Conservation (phyloP, 1,140 invertebrate genomes). For the Mercenaria mercenaria region DNA sequence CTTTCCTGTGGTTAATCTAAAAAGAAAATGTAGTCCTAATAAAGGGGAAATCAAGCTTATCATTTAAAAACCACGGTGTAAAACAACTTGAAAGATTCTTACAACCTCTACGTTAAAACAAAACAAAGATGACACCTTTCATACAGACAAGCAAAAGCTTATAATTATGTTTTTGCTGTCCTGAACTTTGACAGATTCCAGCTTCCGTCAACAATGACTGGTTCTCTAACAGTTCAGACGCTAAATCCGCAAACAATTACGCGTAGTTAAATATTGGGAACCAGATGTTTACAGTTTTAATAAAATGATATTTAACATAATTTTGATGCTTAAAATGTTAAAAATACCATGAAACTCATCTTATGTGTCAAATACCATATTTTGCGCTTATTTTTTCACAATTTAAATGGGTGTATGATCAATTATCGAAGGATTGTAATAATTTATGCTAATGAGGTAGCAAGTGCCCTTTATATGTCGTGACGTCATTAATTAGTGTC, state of each 20-base stretch:
- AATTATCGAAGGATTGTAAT: conserved; percentile 68
- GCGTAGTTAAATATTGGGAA: neutral
- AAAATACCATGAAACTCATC: neutral
- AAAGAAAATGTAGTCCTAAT: too few relatives aligned
- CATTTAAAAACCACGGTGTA: too few relatives aligned
- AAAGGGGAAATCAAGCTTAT: too few relatives aligned
- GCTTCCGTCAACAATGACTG: conserved; percentile 64
- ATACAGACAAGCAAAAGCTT: too few relatives aligned
- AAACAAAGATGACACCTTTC: too few relatives aligned
- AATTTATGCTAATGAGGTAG: conserved; percentile 85
- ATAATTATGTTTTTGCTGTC: too few relatives aligned
- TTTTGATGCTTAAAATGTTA: neutral
- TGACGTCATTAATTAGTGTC: conserved; percentile 86
- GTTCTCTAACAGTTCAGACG: conserved; percentile 5
- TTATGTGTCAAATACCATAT: neutral
- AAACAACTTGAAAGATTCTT: too few relatives aligned
- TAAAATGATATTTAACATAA: conserved; percentile 40
- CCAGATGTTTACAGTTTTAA: conserved; percentile 47
- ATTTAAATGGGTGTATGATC: neutral
- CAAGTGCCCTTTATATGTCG: conserved; percentile 71
- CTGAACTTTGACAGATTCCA: neutral
- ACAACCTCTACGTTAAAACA: too few relatives aligned
- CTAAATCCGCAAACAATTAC: conserved; percentile 14
- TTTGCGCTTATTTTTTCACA: neutral
- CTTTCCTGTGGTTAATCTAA: too few relatives aligned